Conservation (phyloP, 2,888 invertebrate species). For the Drosophila subsilvestris region DNA sequence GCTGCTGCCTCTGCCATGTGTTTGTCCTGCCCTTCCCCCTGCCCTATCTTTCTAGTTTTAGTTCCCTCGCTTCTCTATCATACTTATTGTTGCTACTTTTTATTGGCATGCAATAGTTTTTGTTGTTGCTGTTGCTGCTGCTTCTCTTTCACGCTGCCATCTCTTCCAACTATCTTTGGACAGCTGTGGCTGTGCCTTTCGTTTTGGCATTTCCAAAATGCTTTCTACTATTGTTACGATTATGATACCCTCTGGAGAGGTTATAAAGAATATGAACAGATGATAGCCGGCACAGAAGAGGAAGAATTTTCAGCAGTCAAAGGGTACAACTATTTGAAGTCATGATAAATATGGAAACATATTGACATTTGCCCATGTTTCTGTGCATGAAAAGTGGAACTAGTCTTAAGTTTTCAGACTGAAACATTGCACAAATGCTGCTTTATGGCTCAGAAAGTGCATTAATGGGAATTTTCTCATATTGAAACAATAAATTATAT, state of each 20-base stretch:
- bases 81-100: slow-evolving; percentile 53
- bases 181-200: slow-evolving; percentile 21
- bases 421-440: too few species aligned
- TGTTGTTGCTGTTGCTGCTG: slow-evolving; percentile 13
- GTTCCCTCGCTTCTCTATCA: not conserved
- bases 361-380: not conserved
- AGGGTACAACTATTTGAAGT: not conserved
- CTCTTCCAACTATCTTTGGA: slow-evolving; percentile 1
- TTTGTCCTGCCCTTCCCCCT: not conserved
- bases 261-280: not conserved
- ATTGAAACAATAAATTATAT: too few species aligned
- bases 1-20: slow-evolving; percentile 4
- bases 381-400: slow-evolving; percentile 3
- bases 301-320: not conserved
- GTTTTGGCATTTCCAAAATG: not conserved
- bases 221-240: not conserved
- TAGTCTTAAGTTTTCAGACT: too few species aligned
- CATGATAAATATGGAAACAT: too few species aligned
- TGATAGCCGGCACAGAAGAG: too few species aligned
- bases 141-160: slow-evolving; percentile 4
- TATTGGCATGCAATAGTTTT: slow-evolving; percentile 64
- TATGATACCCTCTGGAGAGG: not conserved
- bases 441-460: too few species aligned
- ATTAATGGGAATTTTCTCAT: too few species aligned
- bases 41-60: not conserved